Percentiles rank a stretch among this genome's conserved stretches.
These are phyloP conservation scores for Lapara coniferarum DNA, from an alignment of 2,888 invertebrate species.

Conservation along the genomic window DNA sequence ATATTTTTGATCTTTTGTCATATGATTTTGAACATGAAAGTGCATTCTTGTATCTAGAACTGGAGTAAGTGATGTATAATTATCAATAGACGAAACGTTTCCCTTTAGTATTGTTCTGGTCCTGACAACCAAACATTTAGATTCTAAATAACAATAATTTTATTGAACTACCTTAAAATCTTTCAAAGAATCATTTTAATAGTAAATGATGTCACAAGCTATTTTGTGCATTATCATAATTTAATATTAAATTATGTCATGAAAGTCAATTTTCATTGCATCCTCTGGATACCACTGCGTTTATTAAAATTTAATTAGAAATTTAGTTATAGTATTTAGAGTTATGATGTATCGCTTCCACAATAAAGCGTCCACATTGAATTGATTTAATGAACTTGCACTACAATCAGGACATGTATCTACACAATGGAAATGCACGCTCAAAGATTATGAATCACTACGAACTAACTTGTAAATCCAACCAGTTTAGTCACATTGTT, in stretches of 20 bases:
- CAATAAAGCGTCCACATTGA: neutral
- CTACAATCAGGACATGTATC: conserved; percentile 21
- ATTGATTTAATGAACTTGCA: conserved; percentile 11
- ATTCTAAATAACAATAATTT: too few relatives aligned
- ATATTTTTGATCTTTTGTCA: too few relatives aligned
- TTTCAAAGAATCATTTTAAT: too few relatives aligned
- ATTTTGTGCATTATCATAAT: neutral
- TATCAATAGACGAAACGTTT: too few relatives aligned
- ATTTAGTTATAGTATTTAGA: neutral
- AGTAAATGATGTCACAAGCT: too few relatives aligned
- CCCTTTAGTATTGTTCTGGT: too few relatives aligned
- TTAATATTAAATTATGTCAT: neutral
- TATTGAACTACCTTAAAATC: too few relatives aligned
- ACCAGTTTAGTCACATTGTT: conserved; percentile 31
- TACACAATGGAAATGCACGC: conserved; percentile 31
- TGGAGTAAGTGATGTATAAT: too few relatives aligned
- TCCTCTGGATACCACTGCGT: neutral
- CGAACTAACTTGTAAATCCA: conserved; percentile 29
- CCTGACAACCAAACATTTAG: too few relatives aligned
- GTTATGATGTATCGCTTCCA: neutral
- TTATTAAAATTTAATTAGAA: conserved; percentile 10
- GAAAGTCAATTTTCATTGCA: conserved; percentile 2
- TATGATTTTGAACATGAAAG: too few relatives aligned
- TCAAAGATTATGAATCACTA: conserved; percentile 32
- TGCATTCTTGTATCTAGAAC: too few relatives aligned